Base-by-base conservation (phyloP, 2,888 invertebrate species). In the Pterostichus niger region DNA sequence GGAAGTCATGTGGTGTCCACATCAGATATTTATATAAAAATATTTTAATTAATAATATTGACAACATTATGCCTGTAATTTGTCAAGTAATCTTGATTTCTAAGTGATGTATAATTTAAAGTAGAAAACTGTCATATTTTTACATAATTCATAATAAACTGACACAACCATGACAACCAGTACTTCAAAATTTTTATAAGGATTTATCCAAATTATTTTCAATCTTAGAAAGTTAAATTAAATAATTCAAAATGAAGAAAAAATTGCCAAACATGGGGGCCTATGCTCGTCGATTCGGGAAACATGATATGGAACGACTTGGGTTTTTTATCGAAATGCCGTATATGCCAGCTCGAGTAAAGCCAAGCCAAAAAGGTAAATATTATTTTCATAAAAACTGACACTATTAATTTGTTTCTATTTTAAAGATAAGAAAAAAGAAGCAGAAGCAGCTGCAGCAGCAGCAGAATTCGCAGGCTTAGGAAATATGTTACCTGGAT, bases 261-360 rank as follows among this genome's bases (percentile, higher is more conserved):
- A 40, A 40, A 40, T 35, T 33, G 10, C 49, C 75, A 10, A n/a
- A 46, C 9, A 49, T 82, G 49, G 44, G 10, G 6, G 44, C 61
- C 33, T 52, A 56, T 6, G 87, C 87, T 2, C 77, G 82, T 24
- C 85, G 86, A 49, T 87, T 84, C 86, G 90, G 89, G 6, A 88
- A 87, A 85, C 88, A 88, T 2, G 91, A 91, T 84, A 82, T 90
- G 82, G 91, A 91, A 84, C 86, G 91, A 13, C 80, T 90, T 46
- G 91, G 91, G 0, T 75, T 91, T 10, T 91, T 91, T 84, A 87
- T 88, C 1, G 91, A 91, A 87, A 89, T 89, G 89, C 88, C 88
- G 1, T 91, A 89, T 84, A 86, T 90, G 87, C 88, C 89, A 84
- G 90, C 88, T 3, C 86, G 85, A 76, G 84, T 46, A 5, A 76